Percentiles rank a stretch among this genome's conserved stretches.
These are phyloP conservation scores for Grantiella picta DNA, from an alignment of 2,113 vertebrate species.

Conservation along the genomic window DNA sequence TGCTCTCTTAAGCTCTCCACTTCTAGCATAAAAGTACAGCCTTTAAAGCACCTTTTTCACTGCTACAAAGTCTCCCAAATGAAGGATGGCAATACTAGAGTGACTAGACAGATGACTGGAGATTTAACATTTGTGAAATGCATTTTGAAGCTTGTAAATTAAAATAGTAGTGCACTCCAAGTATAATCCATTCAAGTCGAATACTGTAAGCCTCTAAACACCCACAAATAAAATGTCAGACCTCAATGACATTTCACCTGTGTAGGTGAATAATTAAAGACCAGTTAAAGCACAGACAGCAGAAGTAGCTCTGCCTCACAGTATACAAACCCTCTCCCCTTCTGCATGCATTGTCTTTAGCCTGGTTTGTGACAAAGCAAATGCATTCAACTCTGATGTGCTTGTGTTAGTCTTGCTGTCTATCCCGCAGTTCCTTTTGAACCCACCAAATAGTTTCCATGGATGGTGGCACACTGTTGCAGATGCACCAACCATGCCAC, in stretches of 20 bases:
- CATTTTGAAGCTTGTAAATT: background rate
- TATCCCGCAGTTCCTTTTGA: background rate
- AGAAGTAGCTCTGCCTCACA: background rate
- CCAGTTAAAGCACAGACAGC: background rate
- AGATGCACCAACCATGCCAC: background rate
- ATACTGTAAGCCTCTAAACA: background rate
- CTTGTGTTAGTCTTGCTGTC: background rate
- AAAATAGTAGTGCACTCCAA: background rate
- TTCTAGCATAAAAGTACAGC: background rate
- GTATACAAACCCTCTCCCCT: background rate
- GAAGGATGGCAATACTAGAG: background rate
- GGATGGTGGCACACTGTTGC: background rate
- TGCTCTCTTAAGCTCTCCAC: background rate
- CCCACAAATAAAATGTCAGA: background rate
- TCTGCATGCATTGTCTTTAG: fast-evolving
- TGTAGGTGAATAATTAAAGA: background rate
- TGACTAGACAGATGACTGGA: background rate
- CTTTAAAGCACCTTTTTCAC: background rate
- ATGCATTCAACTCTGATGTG: background rate
- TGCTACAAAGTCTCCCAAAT: background rate
- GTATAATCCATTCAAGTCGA: background rate
- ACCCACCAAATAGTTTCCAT: background rate
- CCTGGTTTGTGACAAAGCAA: background rate
- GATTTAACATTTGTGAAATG: background rate
- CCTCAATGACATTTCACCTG: background rate